phyloP scores from a whole-genome alignment of 2,888 invertebrate species.

The Amphipyra berbera region DNA sequence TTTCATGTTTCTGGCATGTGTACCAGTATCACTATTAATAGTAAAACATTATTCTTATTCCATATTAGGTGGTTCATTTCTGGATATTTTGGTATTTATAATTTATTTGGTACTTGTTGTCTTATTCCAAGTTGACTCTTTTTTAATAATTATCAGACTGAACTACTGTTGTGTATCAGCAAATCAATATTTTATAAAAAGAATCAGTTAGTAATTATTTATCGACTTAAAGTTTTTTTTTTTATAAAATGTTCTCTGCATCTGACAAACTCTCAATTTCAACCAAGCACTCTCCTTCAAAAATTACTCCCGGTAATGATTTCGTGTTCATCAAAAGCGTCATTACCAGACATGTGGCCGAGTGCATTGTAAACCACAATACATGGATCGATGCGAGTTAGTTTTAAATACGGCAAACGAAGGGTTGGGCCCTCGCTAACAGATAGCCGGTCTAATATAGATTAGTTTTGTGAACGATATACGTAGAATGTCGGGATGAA shows the following conservation, averaged over 20 bases:
- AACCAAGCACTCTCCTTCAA: neutral
- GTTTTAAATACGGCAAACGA: slow-evolving; percentile 81
- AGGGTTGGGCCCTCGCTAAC: slow-evolving; percentile 78
- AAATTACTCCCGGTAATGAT: slow-evolving; percentile 10
- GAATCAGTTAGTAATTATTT: too few relatives aligned
- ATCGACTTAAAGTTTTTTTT: too few relatives aligned
- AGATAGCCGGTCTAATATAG: slow-evolving; percentile 49
- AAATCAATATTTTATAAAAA: too few relatives aligned
- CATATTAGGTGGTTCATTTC: too few relatives aligned
- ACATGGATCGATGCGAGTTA: slow-evolving; percentile 76
- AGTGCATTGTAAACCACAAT: slow-evolving; percentile 58
- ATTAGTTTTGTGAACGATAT: slow-evolving; percentile 61
- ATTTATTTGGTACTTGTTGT: too few relatives aligned
- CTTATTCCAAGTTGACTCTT: too few relatives aligned
- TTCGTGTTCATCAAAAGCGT: slow-evolving; percentile 21
- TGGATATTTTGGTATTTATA: too few relatives aligned
- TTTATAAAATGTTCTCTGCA: too few relatives aligned
- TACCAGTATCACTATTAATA: neutral
- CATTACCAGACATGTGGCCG: slow-evolving; percentile 52
- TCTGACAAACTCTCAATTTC: neutral
- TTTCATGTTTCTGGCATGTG: slow-evolving; percentile 26
- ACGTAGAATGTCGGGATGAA: slow-evolving; percentile 44
- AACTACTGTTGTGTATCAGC: too few relatives aligned
- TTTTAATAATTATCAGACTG: too few relatives aligned
- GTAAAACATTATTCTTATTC: too few relatives aligned